Evolutionary conservation across 2,888 invertebrate species (phyloP).

Genomic region (Emmelina monodactyla): DNA sequence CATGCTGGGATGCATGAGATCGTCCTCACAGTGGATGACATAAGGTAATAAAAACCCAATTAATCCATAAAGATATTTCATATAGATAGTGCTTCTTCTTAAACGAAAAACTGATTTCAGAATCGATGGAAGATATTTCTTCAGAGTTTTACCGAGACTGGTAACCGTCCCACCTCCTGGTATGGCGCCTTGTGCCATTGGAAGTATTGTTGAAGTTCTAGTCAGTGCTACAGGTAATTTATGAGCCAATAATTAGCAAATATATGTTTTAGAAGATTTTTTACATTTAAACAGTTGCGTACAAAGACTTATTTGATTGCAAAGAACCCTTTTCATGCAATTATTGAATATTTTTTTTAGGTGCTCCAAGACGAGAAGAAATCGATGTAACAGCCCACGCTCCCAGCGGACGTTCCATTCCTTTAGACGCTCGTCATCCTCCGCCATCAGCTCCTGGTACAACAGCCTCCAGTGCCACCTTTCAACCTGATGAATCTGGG

Average conservation of each 20-base stretch:
- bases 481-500: slow-evolving; percentile 96
- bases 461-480: slow-evolving; percentile 86
- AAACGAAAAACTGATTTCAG: too few relatives aligned
- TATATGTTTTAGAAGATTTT: too few relatives aligned
- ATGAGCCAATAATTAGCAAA: too few relatives aligned
- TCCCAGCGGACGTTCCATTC: slow-evolving; percentile 83
- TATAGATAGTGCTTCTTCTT: too few relatives aligned
- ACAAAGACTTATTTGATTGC: too few relatives aligned
- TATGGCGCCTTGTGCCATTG: slow-evolving; percentile 94
- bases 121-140: slow-evolving; percentile 74
- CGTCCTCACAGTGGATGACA: slow-evolving; percentile 70
- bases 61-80: too few relatives aligned
- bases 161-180: slow-evolving; percentile 90
- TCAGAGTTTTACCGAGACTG: slow-evolving; percentile 86
- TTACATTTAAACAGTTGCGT: too few relatives aligned
- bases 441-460: slow-evolving; percentile 88
- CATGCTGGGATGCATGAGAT: slow-evolving; percentile 94
- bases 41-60: too few relatives aligned
- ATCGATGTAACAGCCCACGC: slow-evolving; percentile 93
- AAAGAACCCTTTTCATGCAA: too few relatives aligned
- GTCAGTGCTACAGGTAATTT: slow-evolving; percentile 78
- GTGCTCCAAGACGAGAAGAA: slow-evolving; percentile 80
- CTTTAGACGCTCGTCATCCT: slow-evolving; percentile 60
- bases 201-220: slow-evolving; percentile 94
- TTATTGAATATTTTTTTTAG: too few relatives aligned